phyloP scores from a whole-genome alignment of 2,888 invertebrate genomes.

The Drosophila putrida region DNA sequence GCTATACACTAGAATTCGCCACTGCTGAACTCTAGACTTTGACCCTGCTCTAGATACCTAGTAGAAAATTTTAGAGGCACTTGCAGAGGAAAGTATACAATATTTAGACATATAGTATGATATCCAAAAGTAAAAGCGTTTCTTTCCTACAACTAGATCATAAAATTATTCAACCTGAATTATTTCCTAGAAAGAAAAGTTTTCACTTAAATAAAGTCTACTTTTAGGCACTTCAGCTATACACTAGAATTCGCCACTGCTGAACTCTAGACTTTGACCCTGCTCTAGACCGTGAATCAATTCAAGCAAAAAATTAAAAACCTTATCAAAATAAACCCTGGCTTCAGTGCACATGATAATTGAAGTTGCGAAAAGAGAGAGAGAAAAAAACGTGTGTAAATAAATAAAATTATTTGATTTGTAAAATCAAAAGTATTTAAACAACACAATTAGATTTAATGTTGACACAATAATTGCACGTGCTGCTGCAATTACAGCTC shows the following conservation, averaged over 20 bases:
- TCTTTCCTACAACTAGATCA: no score
- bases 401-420: slow-evolving; percentile 19
- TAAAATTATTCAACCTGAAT: no score
- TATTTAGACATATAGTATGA: no score
- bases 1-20: background rate
- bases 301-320: background rate
- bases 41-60: background rate
- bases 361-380: slow-evolving; percentile 23
- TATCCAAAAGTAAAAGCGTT: no score
- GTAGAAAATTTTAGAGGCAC: slow-evolving; percentile 2
- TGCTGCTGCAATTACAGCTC: slow-evolving; percentile 35
- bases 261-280: background rate
- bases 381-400: slow-evolving; percentile 7
- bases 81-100: background rate
- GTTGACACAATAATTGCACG: slow-evolving; percentile 51
- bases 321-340: slow-evolving; percentile 8
- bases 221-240: background rate
- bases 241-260: background rate
- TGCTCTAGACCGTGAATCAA: background rate
- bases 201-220: no score
- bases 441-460: slow-evolving; percentile 58
- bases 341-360: slow-evolving; percentile 66
- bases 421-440: slow-evolving; percentile 30
- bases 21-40: background rate
- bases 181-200: no score